These are phyloP conservation scores for Anthoscopus minutus DNA, from an alignment of 2,113 vertebrate species.

Conservation along the genomic window DNA sequence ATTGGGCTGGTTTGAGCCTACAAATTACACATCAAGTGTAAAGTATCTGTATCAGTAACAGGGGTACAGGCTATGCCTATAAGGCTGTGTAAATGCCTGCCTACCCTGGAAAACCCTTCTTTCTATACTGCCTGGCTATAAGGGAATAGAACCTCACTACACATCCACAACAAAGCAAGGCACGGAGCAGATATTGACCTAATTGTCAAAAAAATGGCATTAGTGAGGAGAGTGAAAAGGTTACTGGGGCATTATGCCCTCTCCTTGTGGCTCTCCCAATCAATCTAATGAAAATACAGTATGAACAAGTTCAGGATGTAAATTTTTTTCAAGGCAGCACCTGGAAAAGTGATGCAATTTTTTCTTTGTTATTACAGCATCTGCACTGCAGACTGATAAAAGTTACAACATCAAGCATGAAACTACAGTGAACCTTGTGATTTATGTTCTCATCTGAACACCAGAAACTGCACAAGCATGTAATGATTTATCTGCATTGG, in stretches of 20 bases:
- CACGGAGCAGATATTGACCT: not conserved
- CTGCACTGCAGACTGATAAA: not conserved
- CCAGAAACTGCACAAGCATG: not conserved
- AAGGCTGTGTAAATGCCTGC: not conserved
- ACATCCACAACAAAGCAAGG: not conserved
- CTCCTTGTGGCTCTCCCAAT: not conserved
- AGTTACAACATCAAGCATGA: not conserved
- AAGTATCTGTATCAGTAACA: not conserved
- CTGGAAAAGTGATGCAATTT: not conserved
- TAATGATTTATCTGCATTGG: not conserved
- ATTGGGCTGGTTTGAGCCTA: not conserved
- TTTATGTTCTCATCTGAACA: not conserved
- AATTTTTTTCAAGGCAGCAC: not conserved
- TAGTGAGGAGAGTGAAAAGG: not conserved
- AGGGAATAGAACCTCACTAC: not conserved
- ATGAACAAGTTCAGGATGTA: not conserved
- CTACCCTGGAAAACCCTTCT: not conserved
- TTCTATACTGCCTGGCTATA: fast-evolving
- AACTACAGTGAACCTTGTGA: not conserved
- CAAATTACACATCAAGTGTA: not conserved
- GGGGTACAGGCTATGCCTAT: not conserved
- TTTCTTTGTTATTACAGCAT: not conserved
- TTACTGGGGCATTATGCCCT: not conserved
- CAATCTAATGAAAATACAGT: not conserved
- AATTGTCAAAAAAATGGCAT: not conserved